A percentile compares a stretch with the other conserved stretches of the same genome.
These are phyloP conservation scores for Neosalanx taihuensis DNA, from an alignment of 2,797 vertebrate species.

Conservation along the genomic window DNA sequence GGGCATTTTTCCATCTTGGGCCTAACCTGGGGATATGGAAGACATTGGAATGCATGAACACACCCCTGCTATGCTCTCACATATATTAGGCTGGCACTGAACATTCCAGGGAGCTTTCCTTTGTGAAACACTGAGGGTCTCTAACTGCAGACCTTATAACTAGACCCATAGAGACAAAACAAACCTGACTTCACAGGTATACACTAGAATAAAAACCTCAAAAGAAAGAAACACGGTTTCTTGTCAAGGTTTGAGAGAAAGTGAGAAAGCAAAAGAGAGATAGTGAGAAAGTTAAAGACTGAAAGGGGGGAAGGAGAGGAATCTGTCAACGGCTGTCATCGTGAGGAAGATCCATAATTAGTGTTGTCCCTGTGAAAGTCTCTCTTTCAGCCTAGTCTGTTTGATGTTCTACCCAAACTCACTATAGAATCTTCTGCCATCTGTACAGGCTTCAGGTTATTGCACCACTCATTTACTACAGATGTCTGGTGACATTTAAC, in stretches of 20 bases:
- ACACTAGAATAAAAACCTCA: background rate
- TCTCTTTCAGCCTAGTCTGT: conserved; percentile 13
- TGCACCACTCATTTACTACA: background rate
- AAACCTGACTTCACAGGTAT: conserved; percentile 12
- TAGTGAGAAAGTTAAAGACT: background rate
- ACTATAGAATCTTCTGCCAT: background rate
- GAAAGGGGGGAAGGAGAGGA: background rate
- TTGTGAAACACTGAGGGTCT: background rate
- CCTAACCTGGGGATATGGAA: conserved; percentile 29
- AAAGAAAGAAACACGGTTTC: background rate
- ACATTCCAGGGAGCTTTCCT: background rate
- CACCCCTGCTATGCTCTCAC: conserved; percentile 11
- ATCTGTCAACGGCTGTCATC: conserved; percentile 10
- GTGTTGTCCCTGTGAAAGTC: background rate
- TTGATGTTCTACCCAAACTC: conserved; percentile 18
- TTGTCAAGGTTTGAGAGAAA: conserved; percentile 16
- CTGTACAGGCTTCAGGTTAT: background rate
- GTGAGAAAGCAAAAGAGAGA: conserved; percentile 10
- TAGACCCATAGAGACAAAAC: conserved; percentile 16
- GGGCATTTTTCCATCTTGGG: conserved; percentile 21
- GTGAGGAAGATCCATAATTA: conserved; percentile 27
- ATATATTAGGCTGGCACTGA: conserved; percentile 15
- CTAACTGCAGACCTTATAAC: conserved; percentile 7
- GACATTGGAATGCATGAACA: conserved; percentile 23
- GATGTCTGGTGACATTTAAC: no score